A percentile compares a stretch with the other conserved stretches of the same genome.
phyloP scores from a whole-genome alignment of 2,888 invertebrate species.

The Eilema sororculum region DNA sequence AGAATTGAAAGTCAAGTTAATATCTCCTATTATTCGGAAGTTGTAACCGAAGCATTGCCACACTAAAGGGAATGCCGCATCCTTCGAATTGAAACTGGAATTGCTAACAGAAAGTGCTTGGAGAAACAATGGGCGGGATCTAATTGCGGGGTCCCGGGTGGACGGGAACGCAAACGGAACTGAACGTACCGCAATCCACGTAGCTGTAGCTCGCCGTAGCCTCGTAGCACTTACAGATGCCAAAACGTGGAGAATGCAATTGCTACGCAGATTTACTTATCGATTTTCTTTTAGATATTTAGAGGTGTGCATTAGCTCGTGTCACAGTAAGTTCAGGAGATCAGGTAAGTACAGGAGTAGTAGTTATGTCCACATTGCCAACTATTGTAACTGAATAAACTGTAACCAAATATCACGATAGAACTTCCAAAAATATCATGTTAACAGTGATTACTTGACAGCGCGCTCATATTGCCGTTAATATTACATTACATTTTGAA shows the following conservation, averaged over 20 bases:
- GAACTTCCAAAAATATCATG: too few relatives aligned
- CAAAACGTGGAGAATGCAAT: conserved; percentile 43
- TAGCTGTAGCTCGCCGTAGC: conserved; percentile 50
- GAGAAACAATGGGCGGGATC: conserved; percentile 68
- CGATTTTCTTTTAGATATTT: conserved; percentile 3
- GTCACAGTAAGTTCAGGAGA: neutral
- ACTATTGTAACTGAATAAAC: too few relatives aligned
- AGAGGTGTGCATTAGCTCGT: neutral
- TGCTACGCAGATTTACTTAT: conserved; percentile 34
- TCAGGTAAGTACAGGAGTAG: too few relatives aligned
- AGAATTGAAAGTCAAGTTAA: conserved; percentile 42
- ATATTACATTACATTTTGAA: too few relatives aligned
- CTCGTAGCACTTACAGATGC: conserved; percentile 26
- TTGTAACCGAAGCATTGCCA: conserved; percentile 39
- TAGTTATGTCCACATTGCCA: too few relatives aligned
- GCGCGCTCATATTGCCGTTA: too few relatives aligned
- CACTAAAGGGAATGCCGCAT: conserved; percentile 59
- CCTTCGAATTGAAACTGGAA: conserved; percentile 63
- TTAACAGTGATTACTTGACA: too few relatives aligned
- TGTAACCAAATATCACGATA: too few relatives aligned
- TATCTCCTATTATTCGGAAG: conserved; percentile 46
- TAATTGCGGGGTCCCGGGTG: conserved; percentile 56
- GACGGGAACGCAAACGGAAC: conserved; percentile 56
- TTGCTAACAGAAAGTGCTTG: conserved; percentile 67
- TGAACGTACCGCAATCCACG: conserved; percentile 56